phyloP scores from a whole-genome alignment of 2,888 invertebrate species.

The Drosophila robusta region DNA sequence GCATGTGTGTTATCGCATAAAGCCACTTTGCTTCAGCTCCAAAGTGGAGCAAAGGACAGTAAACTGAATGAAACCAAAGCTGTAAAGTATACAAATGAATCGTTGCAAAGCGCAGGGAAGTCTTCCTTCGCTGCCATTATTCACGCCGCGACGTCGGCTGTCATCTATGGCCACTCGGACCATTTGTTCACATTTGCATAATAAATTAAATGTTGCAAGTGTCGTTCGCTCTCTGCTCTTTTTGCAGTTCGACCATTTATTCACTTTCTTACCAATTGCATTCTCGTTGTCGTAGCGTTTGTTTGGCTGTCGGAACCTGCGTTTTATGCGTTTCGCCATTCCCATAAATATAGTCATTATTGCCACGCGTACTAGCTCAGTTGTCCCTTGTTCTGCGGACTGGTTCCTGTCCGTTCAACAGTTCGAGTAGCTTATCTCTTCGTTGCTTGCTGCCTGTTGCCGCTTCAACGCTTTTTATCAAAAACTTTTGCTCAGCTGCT shows the following conservation, averaged over 20 bases:
- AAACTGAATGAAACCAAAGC: constrained; percentile 40
- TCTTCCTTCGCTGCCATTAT: constrained; percentile 67
- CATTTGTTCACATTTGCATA: constrained; percentile 81
- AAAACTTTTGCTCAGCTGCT: constrained; percentile 23
- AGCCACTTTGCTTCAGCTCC: constrained; percentile 24
- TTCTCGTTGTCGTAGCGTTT: constrained; percentile 31
- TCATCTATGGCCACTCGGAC: constrained; percentile 74
- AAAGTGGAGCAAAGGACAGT: constrained; percentile 28
- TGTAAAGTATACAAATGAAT: constrained; percentile 36
- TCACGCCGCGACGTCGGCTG: constrained; percentile 59
- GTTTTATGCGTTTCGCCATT: constrained; percentile 71
- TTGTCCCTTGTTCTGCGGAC: constrained; percentile 33
- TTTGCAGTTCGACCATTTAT: constrained; percentile 50
- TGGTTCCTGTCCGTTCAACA: constrained; percentile 26
- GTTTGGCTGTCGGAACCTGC: constrained; percentile 52
- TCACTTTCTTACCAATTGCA: constrained; percentile 26
- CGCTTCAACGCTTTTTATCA: constrained; percentile 56
- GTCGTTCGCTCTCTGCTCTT: constrained; percentile 65
- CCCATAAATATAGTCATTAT: constrained; percentile 77
- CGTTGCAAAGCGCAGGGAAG: constrained; percentile 40
- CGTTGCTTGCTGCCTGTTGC: constrained; percentile 31
- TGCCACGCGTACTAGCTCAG: constrained; percentile 57
- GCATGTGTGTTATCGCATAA: constrained; percentile 33
- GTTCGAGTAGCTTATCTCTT: constrained; percentile 31
- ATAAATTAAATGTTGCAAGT: constrained; percentile 82